Conservation (phyloP, 1,140 invertebrate genomes). For the Apis laboriosa region DNA sequence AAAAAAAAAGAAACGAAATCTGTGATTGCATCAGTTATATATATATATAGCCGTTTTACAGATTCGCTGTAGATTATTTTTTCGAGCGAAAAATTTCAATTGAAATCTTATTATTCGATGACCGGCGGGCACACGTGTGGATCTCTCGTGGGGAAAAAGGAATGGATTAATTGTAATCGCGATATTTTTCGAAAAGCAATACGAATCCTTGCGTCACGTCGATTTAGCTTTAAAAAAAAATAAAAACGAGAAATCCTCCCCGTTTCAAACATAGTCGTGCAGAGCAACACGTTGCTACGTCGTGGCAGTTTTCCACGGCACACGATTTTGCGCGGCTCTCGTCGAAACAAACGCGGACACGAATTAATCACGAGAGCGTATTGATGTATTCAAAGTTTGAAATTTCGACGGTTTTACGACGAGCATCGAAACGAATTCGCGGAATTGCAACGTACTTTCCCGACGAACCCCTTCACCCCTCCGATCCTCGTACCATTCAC, state of each 20-base stretch:
- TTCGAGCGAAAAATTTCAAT: not conserved
- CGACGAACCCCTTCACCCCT: slow-evolving; percentile 1
- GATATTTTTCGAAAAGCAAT: slow-evolving; percentile 1
- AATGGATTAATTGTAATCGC: not conserved
- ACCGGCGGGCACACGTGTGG: not conserved
- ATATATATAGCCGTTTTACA: not conserved
- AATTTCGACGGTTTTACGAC: slow-evolving; percentile 23
- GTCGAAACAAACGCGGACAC: not conserved
- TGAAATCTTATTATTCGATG: not conserved
- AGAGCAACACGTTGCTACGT: slow-evolving; percentile 2
- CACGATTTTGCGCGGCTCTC: not conserved
- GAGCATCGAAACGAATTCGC: slow-evolving; percentile 19
- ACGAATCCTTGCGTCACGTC: not conserved
- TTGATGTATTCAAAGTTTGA: slow-evolving; percentile 12
- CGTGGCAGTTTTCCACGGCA: slow-evolving; percentile 20
- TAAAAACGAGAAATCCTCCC: too few relatives aligned
- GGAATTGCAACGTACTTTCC: not conserved
- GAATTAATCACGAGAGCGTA: not conserved
- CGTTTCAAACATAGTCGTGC: not conserved
- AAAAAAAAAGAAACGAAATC: not conserved
- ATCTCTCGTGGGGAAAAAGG: not conserved
- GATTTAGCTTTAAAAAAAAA: not conserved
- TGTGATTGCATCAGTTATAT: slow-evolving; percentile 13
- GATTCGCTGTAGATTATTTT: not conserved
- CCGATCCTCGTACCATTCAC: not conserved